Base-by-base conservation (phyloP, 2,888 invertebrate species). In the Habrosyne pyritoides region DNA sequence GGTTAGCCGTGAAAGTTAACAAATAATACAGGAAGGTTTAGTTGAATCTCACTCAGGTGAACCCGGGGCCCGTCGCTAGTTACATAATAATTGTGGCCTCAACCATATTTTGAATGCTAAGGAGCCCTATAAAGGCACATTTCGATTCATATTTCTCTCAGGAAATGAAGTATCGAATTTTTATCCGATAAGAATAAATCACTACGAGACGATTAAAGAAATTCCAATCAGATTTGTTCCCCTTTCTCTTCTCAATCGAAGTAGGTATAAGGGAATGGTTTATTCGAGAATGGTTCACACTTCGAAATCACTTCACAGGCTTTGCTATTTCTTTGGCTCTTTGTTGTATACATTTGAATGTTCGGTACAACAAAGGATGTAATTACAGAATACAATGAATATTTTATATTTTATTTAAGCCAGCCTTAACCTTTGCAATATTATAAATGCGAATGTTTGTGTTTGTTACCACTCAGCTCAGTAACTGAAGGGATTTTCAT, bases 101-200 rank as follows among this genome's bases (percentile, higher is more conserved):
- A n/a, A n/a, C n/a, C n/a, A n/a, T n/a, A n/a, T n/a, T n/a, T n/a
- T n/a, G n/a, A n/a, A 28, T 1, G 2, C 8, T 28, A 28, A 6
- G 18, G 42, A 42, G 18, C 42, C 42, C 42, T 0, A 42, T 7
- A 24, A 24, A 24, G 7, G 24, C 24, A 24, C 3, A 24, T 24
- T 24, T 5, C 24, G 24, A 42, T 42, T 42, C 6, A 42, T 42
- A 42, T 42, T 18, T 42, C 42, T 18, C 18, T n/a, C 14, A 42
- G 67, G 69, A 71, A 73, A 75, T 72, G 68, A 73, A 66, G 67
- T 67, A 71, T 72, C 75, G 67, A 72, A 69, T 71, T 70, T 64
- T 70, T 64, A 67, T 67, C 65, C 67, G 62, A 64, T 67, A 61
- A 62, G 61, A 75, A 72, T 69, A 71, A 79, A 75, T 72, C 71